Conservation (phyloP, 2,113 vertebrate species). For the Morone saxatilis region DNA sequence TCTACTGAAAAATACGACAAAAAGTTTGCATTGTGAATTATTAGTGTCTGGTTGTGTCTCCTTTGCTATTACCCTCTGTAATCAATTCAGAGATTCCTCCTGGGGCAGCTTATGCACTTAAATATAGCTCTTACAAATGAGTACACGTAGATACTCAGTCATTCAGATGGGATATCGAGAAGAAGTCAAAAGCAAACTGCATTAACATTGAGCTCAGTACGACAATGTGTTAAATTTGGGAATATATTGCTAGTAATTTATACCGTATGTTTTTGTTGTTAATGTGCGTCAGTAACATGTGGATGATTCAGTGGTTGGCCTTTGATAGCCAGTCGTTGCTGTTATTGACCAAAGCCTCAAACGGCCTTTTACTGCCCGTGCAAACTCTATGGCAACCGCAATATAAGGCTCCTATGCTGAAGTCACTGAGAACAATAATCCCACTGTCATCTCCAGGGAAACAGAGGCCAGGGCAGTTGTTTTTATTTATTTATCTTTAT, state of each 20-base stretch:
- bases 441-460: slow-evolving; percentile 57
- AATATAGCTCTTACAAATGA: neutral
- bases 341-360: slow-evolving; percentile 54
- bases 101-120: neutral
- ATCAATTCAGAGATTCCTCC: neutral
- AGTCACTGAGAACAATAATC: slow-evolving; percentile 57
- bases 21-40: neutral
- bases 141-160: neutral
- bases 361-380: slow-evolving; percentile 44
- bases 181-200: neutral
- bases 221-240: neutral
- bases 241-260: no score
- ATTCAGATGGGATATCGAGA: neutral
- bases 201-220: neutral
- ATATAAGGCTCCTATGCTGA: slow-evolving; percentile 21
- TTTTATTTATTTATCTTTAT: slow-evolving; percentile 64
- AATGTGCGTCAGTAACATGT: neutral
- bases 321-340: slow-evolving; percentile 28
- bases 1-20: neutral
- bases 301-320: slow-evolving; percentile 6
- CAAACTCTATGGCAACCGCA: slow-evolving; percentile 54
- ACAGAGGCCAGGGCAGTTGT: slow-evolving; percentile 49
- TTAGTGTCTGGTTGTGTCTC: neutral
- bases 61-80: neutral
- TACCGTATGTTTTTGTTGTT: neutral